Base-by-base conservation (phyloP, 2,888 invertebrate genomes). In the Ischnura elegans region DNA sequence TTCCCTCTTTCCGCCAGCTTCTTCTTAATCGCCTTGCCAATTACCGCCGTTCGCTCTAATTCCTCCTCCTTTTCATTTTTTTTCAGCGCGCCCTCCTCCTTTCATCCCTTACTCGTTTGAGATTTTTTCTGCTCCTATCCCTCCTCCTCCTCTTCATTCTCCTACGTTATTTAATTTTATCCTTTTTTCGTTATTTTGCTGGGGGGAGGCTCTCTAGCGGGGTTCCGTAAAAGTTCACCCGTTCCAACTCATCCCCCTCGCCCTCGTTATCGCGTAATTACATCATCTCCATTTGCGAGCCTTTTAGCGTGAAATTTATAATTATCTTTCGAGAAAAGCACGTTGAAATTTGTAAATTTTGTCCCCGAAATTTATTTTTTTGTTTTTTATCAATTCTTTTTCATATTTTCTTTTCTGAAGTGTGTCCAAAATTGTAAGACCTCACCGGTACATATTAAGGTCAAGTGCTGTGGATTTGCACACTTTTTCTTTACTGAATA, bases 21-120 rank as follows among this genome's bases (percentile, higher is more conserved):
- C 16, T 29, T 87, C 90, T 90, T 90, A 90, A 90, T 90, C 90
- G 90, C 43, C 43, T 21, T 43, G 61, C 61, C 90, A 90, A 90
- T 90, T 66, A 90, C 66, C 61, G 61, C 25, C 61, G 21, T 90
- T 90, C 36, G 61, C 42, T 66, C 43, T 90, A 90, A 90, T 90
- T 76, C 90, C 87, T 21, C 25, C 87, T 61, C 36, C 25, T 10
- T 61, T 43, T 55, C 10, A 55, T 55, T 87, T 61, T 21, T 16
- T 61, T 25, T n/a, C 2, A 21, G 5, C n/a, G n/a, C 10, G 10
- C 87, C 87, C 43, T 45, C 87, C 13, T 21, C 19, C 25, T 21
- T 16, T 21, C 55, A 19, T 55, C 21, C 8, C 10, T 6, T 6
- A 5, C n/a, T n/a, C 25, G 25, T 29, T 25, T 76, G 25, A n/a